Base-by-base conservation (phyloP, 2,888 invertebrate genomes). In the Endotricha flammealis region DNA sequence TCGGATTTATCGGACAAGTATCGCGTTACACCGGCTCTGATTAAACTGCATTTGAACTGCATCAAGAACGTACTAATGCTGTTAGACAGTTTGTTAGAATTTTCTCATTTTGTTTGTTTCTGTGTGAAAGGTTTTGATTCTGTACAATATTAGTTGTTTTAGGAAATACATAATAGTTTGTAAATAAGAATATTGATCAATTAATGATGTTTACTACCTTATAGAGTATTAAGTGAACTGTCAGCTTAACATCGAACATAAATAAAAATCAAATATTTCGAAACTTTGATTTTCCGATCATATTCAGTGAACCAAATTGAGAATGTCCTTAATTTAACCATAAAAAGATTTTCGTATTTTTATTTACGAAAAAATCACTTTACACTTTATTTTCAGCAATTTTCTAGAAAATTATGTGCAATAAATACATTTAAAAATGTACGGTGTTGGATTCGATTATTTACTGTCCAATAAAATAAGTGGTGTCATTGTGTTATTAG, bases 21-120 rank as follows among this genome's bases (percentile, higher is more conserved):
- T 74, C 66, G 42, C 45, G 59, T 74, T 74, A 66, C 74, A 55
- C 52, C 59, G 50, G 48, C 53, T 58, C 49, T 66, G 65, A 69
- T 68, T 67, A 67, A 62, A 62, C 57, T 64, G 47, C 55, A 55
- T 58, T 48, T 50, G 45, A 55, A 56, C 43, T 57, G 50, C 49
- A 50, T 57, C 54, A 55, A 53, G 51, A 59, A 57, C 48, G 44
- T 38, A 44, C 50, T 57, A 62, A 63, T 64, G 51, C 53, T 50
- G 50, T 55, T 44, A 48, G 66, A 59, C 58, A 54, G 46, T 42
- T 42, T 52, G 46, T 51, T 50, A 49, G 39, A 14, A 24, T 14
- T 24, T 30, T n/a, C 12, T 12, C 16, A 25, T 17, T 25, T 24
- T 27, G 16, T 17, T 16, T 12, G 12, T 16, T 27, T 17, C 4